Conservation (phyloP, 2,888 invertebrate species). For the Caenorhabditis sp. region DNA sequence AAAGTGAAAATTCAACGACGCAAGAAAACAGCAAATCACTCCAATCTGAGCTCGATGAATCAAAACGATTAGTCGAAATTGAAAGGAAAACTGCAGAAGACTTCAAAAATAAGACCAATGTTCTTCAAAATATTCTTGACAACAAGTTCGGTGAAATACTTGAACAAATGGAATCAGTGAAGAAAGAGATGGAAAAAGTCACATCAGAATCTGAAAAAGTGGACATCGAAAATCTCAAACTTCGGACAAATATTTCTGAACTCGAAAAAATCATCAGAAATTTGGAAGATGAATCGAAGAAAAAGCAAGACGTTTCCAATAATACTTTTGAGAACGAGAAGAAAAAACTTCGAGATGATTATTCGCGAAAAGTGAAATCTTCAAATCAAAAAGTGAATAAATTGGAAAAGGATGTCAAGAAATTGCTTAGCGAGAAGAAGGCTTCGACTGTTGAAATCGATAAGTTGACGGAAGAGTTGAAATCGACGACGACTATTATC, state of each 20-base stretch:
- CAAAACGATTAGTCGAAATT: too few relatives aligned
- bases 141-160: background rate
- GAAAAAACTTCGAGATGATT: background rate
- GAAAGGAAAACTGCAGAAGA: too few relatives aligned
- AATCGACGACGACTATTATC: background rate
- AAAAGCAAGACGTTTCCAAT: background rate
- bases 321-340: background rate
- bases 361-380: background rate
- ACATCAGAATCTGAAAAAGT: too few relatives aligned
- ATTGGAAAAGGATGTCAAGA: background rate
- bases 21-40: too few relatives aligned
- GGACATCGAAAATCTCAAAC: too few relatives aligned
- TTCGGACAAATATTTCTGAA: background rate
- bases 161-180: background rate
- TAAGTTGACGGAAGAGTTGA: background rate
- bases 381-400: background rate
- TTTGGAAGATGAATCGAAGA: background rate
- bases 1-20: too few relatives aligned
- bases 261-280: background rate
- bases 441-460: background rate
- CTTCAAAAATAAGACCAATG: background rate
- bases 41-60: too few relatives aligned
- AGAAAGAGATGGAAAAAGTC: too few relatives aligned
- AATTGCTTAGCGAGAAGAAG: background rate
- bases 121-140: background rate